Evolutionary conservation across 2,888 invertebrate species (phyloP).

Genomic region (Acanthosepion pharaonis): DNA sequence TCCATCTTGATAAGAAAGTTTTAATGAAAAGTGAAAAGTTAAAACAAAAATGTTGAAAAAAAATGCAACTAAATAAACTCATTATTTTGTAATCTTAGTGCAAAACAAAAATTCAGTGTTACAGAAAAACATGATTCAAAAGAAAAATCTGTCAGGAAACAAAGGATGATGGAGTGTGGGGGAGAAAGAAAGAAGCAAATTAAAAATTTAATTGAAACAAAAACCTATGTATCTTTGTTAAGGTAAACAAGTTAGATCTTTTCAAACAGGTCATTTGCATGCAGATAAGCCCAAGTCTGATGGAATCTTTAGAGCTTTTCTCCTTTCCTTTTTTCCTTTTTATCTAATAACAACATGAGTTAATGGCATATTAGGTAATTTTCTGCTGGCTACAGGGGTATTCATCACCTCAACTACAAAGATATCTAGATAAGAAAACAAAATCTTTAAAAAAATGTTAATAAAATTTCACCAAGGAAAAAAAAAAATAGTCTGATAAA

Average conservation of each 20-base stretch:
- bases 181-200: neutral
- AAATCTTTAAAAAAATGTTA: neutral
- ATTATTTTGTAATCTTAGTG: slow-evolving; percentile 33
- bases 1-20: neutral
- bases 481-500: neutral
- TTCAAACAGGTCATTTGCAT: slow-evolving; percentile 20
- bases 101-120: neutral
- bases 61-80: neutral
- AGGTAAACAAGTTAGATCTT: slow-evolving; percentile 33
- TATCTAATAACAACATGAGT: slow-evolving; percentile 33
- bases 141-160: neutral
- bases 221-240: neutral
- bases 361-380: slow-evolving; percentile 21
- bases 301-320: neutral
- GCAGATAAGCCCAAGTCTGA: neutral
- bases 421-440: neutral
- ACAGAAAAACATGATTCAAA: neutral
- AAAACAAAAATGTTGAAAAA: neutral
- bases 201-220: neutral
- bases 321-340: neutral
- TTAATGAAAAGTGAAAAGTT: neutral
- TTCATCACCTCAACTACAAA: neutral
- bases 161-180: neutral
- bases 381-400: slow-evolving; percentile 33
- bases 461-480: neutral